A percentile compares a stretch with the other conserved stretches of the same genome.
Conservation (phyloP, 2,888 invertebrate species). For the Andrena dorsata region DNA sequence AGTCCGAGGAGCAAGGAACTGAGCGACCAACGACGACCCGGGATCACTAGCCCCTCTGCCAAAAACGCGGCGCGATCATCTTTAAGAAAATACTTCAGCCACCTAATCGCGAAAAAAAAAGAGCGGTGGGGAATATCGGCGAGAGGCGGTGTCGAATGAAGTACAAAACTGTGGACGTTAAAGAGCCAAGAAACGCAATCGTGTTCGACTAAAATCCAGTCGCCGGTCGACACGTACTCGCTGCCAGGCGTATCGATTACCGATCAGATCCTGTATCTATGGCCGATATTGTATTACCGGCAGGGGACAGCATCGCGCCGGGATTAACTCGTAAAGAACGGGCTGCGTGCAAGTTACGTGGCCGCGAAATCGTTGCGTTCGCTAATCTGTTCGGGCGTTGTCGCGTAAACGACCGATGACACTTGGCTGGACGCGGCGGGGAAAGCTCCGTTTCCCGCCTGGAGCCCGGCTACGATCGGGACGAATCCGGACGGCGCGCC, state of each 20-base stretch:
- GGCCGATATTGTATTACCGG: slow-evolving; percentile 65
- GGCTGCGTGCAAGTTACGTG: slow-evolving; percentile 28
- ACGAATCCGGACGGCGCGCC: neutral
- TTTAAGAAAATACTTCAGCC: too few relatives aligned
- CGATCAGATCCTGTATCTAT: slow-evolving; percentile 69
- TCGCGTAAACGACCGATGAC: slow-evolving; percentile 35
- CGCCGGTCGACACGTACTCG: slow-evolving; percentile 36
- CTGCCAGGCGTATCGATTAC: slow-evolving; percentile 65
- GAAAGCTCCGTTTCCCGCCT: slow-evolving; percentile 10
- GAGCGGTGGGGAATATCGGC: neutral
- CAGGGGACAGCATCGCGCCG: slow-evolving; percentile 33
- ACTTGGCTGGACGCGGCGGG: slow-evolving; percentile 14
- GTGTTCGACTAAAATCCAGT: slow-evolving; percentile 53
- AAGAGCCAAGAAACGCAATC: slow-evolving; percentile 55
- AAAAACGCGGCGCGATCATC: neutral
- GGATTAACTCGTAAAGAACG: slow-evolving; percentile 57
- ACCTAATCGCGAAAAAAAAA: neutral
- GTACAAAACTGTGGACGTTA: slow-evolving; percentile 9
- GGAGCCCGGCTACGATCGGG: too few relatives aligned
- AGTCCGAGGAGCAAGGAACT: slow-evolving; percentile 50
- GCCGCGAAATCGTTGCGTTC: slow-evolving; percentile 32
- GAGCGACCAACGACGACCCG: slow-evolving; percentile 40
- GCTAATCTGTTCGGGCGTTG: slow-evolving; percentile 40
- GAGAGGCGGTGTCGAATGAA: neutral
- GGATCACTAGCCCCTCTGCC: slow-evolving; percentile 38